Base-by-base conservation (phyloP, 2,888 invertebrate genomes). In the Hedychridium roseum region DNA sequence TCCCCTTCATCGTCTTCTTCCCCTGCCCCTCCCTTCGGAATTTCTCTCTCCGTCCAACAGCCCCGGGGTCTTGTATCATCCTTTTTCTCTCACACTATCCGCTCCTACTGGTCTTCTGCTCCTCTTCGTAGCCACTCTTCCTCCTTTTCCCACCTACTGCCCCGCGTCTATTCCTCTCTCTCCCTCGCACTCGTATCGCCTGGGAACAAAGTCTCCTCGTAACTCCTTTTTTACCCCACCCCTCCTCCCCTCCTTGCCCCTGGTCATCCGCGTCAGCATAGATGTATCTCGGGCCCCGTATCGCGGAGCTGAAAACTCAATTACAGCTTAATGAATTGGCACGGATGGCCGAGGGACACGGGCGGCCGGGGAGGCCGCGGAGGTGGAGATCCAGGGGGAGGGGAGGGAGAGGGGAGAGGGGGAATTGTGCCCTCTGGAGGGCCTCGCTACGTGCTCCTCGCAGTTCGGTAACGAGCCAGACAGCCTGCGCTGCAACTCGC, bases 321-420 rank as follows among this genome's bases (percentile, higher is more conserved):
- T 78, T 78, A 78, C 71, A 68, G 71, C 74, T 73, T 78, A 78
- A 78, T 78, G 77, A 78, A 78, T 78, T 77, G 75, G 71, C 65
- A 43, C 49, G 57, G 49, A 53, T 53, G 54, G 31, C 40, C 43
- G 28, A 34, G 34, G 32, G 30, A 36, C 39, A 48, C 34, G 44
- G 20, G 35, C 32, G 27, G 28, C 30, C n/a, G 23, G 31, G 16
- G 15, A 15, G 18, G 31, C 21, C 20, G n/a, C n/a, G 36, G 17
- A 12, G 12, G 18, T 30, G 35, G 7, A 21, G 15, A 28, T 14
- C 12, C 21, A 11, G n/a, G 46, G 15, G 17, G 35, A 6, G 30
- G 36, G 20, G 38, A 36, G 32, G 6, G 9, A 27, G 14, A 34
- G 37, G 43, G 41, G 35, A 9, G 37, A 27, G 9, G 23, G 41